A percentile compares a stretch with the other conserved stretches of the same genome.
Evolutionary conservation across 92 coral and sea anemone genomes (phyloP).

Genomic region (Virgularia gustaviana): DNA sequence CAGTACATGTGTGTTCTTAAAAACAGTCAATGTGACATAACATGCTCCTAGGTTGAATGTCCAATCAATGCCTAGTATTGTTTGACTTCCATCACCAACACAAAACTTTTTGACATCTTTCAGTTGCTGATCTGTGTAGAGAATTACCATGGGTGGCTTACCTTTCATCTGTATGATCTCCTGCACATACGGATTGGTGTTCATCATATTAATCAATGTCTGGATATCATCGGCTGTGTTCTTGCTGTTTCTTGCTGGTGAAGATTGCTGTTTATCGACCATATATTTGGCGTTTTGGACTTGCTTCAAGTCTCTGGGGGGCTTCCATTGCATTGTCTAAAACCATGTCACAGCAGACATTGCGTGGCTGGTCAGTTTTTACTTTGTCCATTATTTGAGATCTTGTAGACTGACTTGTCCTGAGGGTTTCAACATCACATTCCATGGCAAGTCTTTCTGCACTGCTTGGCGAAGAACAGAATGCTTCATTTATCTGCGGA

Average conservation of each 20-base stretch:
- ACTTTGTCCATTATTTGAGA: too few species aligned
- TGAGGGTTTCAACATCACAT: too few species aligned
- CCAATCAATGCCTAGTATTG: slow-evolving; percentile 16
- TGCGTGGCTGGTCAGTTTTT: too few species aligned
- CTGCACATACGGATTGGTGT: not conserved
- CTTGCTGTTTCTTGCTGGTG: not conserved
- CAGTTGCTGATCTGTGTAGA: slow-evolving; percentile 4
- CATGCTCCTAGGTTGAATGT: slow-evolving; percentile 23
- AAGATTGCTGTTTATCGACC: not conserved
- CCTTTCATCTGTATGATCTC: slow-evolving; percentile 8
- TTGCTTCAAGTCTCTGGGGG: not conserved
- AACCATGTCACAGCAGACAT: too few species aligned
- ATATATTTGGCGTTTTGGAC: slow-evolving; percentile 12
- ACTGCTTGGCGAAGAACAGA: too few species aligned
- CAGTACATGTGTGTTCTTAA: slow-evolving; percentile 5
- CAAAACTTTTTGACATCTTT: slow-evolving; percentile 18
- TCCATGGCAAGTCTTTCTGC: too few species aligned
- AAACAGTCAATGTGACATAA: slow-evolving; percentile 23
- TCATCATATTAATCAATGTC: slow-evolving; percentile 6
- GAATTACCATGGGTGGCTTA: slow-evolving; percentile 17
- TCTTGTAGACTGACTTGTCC: too few species aligned
- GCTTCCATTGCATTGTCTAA: too few species aligned
- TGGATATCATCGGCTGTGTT: slow-evolving; percentile 3
- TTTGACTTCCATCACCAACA: not conserved
- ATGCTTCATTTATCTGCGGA: too few species aligned